Percentiles rank a stretch among this genome's conserved stretches.
Evolutionary conservation across 53 echinoderm and acorn worm species (phyloP).

Genomic region (Hippasteria phrygiana): DNA sequence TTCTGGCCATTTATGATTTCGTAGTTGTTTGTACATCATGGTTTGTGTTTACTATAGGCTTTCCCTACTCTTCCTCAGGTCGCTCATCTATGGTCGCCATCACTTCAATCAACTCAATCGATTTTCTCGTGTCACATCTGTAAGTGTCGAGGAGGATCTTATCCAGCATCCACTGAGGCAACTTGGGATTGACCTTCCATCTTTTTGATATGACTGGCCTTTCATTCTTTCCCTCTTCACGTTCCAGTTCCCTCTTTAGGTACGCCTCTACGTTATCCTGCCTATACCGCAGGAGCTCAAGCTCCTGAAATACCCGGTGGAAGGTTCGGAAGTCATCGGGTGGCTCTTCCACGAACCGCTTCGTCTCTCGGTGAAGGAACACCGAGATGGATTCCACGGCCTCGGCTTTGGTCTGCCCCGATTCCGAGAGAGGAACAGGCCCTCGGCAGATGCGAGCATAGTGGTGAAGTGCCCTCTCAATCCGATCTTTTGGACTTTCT

Average conservation of each 20-base stretch:
- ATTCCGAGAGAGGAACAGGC: constrained; percentile 8
- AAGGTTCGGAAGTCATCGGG: neutral
- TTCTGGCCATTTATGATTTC: too few relatives aligned
- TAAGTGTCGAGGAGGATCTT: too few relatives aligned
- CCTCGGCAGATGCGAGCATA: constrained; percentile 34
- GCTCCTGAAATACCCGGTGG: constrained; percentile 13
- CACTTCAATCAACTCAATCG: too few relatives aligned
- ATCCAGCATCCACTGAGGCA: too few relatives aligned
- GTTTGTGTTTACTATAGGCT: too few relatives aligned
- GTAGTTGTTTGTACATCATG: too few relatives aligned
- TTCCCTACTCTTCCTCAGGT: too few relatives aligned
- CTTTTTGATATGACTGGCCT: neutral
- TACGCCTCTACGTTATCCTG: neutral
- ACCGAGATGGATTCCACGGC: constrained; percentile 5
- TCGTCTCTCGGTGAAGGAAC: neutral
- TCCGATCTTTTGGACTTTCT: constrained; percentile 5
- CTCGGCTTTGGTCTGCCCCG: constrained; percentile 37
- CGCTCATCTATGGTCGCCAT: too few relatives aligned
- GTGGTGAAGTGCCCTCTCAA: constrained; percentile 10
- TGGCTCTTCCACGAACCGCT: neutral
- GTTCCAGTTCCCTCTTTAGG: neutral
- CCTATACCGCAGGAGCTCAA: neutral
- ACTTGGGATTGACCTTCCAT: neutral
- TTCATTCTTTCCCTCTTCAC: too few relatives aligned
- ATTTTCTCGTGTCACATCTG: too few relatives aligned